Evolutionary conservation across 2,888 invertebrate genomes (phyloP), one percentile per base, ranked within the genome.

Genomic region (Meloe dianella): DNA sequence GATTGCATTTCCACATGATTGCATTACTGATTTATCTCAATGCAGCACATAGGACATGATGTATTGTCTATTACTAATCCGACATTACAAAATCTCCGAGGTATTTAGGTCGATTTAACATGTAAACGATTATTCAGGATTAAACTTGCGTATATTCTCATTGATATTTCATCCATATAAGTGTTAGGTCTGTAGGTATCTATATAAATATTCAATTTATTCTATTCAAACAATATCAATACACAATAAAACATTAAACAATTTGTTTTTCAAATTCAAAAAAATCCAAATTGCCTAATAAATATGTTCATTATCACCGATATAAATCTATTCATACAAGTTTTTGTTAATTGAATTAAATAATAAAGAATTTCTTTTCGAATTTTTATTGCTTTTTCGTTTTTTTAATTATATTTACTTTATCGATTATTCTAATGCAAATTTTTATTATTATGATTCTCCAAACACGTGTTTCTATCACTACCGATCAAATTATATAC

Each of bases 61-160:
- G 82, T 81, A 82, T 82, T 82, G 82, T 82, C 81, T 82, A 82
- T 82, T 81, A 79, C 79, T 75, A 80, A 79, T 77, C 75, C 78
- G 78, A 77, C 79, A 77, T 83, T 83, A 82, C 83, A 82, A 83
- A 82, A 83, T 81, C 78, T 76, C 75, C 76, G 72, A 77, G 80
- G 82, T 80, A 82, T 82, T 82, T 81, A 81, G 83, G 83, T 82
- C 82, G 79, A 57, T 41, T 71, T 59, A 65, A 61, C 73, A 73
- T 77, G 74, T 75, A 75, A 74, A 73, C 72, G 72, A 73, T 74
- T 72, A 71, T 73, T 74, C 71, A 73, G 72, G 73, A 69, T 72
- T 71, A 66, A 65, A 62, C n/a, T 62, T 29, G 62, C 35, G 20
- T 30, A 27, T 38, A 41, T 61, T 38, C 32, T 54, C 56, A 54